phyloP scores from a whole-genome alignment of 1,140 invertebrate genomes.

The Limonius californicus region DNA sequence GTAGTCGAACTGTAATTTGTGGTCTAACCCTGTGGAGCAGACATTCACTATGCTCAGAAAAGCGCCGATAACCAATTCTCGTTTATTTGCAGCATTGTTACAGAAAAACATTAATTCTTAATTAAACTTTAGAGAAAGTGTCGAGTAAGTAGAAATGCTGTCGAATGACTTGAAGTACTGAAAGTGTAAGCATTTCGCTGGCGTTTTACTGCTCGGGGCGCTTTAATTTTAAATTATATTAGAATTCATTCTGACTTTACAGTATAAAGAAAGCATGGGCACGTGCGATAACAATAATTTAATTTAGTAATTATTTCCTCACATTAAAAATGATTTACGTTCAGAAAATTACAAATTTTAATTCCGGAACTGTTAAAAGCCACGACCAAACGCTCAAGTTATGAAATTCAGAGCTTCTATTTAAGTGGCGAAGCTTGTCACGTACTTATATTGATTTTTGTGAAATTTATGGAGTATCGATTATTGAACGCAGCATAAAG shows the following conservation, averaged over 20 bases:
- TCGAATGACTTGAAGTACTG: conserved; percentile 7
- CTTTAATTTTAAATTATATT: conserved; percentile 15
- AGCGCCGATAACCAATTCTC: conserved; percentile 7
- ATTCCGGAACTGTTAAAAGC: conserved; percentile 1
- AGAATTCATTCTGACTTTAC: conserved; percentile 8
- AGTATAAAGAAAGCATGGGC: conserved; percentile 10
- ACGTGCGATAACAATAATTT: conserved; percentile 15
- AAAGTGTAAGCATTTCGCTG: conserved; percentile 11
- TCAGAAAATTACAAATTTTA: conserved; percentile 3
- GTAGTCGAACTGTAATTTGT: background rate
- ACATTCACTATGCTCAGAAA: background rate
- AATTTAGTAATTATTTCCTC: conserved; percentile 5
- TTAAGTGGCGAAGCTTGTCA: background rate
- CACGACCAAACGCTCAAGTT: background rate
- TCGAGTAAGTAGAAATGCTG: conserved; percentile 9
- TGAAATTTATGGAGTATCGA: background rate
- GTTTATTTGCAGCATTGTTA: conserved; percentile 13
- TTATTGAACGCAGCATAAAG: background rate
- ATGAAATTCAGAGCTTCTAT: background rate
- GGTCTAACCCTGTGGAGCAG: background rate
- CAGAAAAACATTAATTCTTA: conserved; percentile 13
- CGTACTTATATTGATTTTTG: conserved; percentile 1
- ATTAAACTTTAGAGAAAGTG: conserved; percentile 13
- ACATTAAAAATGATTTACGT: conserved; percentile 7
- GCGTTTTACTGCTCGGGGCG: background rate